Base-by-base conservation (phyloP, 1,140 invertebrate species). In the Archegozetes longisetosus region DNA sequence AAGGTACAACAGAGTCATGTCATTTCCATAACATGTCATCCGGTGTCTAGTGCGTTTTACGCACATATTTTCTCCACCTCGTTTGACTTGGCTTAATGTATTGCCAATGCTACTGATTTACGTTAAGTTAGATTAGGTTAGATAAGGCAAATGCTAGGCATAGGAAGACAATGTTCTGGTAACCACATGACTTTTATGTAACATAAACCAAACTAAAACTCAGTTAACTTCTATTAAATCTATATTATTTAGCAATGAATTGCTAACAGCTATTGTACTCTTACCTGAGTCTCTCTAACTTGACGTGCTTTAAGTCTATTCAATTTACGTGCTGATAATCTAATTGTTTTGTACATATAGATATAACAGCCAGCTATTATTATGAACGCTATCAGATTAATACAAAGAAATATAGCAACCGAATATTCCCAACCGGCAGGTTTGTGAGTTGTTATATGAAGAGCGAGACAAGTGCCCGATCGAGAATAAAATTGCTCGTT, bases 361-460 rank as follows among this genome's bases (percentile, higher is more conserved):
- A 64, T 24, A 61, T 74, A 74, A 6, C 69, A 77, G 61, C 66
- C 68, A 13, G 66, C 63, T 27, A 73, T 72, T 26, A 72, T 59
- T 46, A 75, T 71, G 73, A 77, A 76, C 6, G 76, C 75, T 2
- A 74, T 54, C 20, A 76, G 68, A 71, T 85, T 85, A n/a, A 84
- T 67, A 24, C 80, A 81, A 13, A 85, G 72, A 65, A 84, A 83
- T 26, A 85, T 76, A 64, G 84, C 82, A 0, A 81, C 77, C 0
- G 82, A 85, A 68, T 84, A 86, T 65, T 84, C 74, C 84, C 83
- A 86, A 9, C 83, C 84, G 48, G 79, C 61, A 9, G 66, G 54
- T 27, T 62, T 59, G 14, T 63, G 61, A 27, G 64, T 64, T 14
- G 65, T 67, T 17, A 86, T 81, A 67, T 85, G 82, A 3, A 85